phyloP scores from a whole-genome alignment of 2,113 vertebrate species.

The Phyllopteryx taeniolatus region DNA sequence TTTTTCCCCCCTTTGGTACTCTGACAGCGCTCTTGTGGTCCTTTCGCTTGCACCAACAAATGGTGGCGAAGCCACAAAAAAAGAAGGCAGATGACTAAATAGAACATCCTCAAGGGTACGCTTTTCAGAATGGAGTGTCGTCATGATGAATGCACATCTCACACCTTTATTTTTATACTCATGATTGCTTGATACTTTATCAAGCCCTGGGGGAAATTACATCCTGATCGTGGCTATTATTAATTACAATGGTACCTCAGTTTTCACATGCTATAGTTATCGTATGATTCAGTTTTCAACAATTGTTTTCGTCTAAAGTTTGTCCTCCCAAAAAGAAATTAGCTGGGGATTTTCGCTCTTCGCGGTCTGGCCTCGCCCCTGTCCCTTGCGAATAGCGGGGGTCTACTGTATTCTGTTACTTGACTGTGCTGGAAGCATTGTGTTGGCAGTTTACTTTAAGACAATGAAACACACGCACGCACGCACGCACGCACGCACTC shows the following conservation, averaged over 20 bases:
- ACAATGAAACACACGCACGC: slow-evolving; percentile 18
- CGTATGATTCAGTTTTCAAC: no score
- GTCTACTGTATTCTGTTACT: no score
- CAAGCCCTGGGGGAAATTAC: neutral
- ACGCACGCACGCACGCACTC: slow-evolving; percentile 28
- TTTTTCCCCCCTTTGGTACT: slow-evolving; percentile 25
- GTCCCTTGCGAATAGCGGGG: no score
- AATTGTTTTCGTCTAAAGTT: no score
- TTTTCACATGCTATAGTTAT: no score
- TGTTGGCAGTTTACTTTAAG: no score
- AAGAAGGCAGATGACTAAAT: slow-evolving; percentile 45
- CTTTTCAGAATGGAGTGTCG: slow-evolving; percentile 26
- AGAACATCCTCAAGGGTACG: slow-evolving; percentile 50
- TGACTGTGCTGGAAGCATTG: no score
- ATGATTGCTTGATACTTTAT: neutral
- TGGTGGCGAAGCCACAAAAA: slow-evolving; percentile 51
- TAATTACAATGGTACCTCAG: neutral
- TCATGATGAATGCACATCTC: slow-evolving; percentile 23
- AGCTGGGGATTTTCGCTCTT: no score
- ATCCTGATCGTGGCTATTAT: no score
- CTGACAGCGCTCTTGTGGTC: slow-evolving; percentile 71
- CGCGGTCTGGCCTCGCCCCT: no score
- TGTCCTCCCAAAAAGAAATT: no score
- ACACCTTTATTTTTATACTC: neutral
- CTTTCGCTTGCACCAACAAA: slow-evolving; percentile 64